phyloP scores from a whole-genome alignment of 2,113 vertebrate genomes.

The Leucosticte australis region DNA sequence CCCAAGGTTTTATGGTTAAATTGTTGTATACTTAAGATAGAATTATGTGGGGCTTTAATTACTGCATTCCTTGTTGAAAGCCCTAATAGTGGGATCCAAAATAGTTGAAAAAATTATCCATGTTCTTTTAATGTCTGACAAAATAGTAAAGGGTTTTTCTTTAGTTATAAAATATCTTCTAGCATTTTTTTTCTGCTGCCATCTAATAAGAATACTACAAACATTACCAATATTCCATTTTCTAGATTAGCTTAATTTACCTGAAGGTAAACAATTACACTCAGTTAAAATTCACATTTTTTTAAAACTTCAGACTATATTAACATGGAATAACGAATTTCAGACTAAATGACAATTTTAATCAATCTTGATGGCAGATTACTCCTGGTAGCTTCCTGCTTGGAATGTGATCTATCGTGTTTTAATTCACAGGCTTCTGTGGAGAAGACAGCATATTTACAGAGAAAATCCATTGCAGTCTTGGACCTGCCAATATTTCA shows the following conservation, averaged over 20 bases:
- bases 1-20: background rate
- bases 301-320: background rate
- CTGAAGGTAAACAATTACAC: background rate
- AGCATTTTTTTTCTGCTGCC: background rate
- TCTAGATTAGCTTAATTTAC: background rate
- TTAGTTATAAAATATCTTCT: background rate
- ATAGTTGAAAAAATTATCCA: background rate
- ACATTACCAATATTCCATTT: background rate
- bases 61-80: background rate
- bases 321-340: background rate
- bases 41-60: background rate
- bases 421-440: background rate
- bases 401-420: background rate
- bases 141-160: background rate
- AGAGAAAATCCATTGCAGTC: background rate
- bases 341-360: background rate
- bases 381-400: background rate
- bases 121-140: background rate
- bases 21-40: background rate
- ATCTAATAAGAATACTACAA: background rate
- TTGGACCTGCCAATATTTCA: conserved; percentile 5
- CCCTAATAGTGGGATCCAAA: background rate
- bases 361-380: background rate
- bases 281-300: background rate
- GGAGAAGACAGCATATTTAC: background rate